Evolutionary conservation across 2,888 invertebrate species (phyloP).

Genomic region (Fabriciana adippe): DNA sequence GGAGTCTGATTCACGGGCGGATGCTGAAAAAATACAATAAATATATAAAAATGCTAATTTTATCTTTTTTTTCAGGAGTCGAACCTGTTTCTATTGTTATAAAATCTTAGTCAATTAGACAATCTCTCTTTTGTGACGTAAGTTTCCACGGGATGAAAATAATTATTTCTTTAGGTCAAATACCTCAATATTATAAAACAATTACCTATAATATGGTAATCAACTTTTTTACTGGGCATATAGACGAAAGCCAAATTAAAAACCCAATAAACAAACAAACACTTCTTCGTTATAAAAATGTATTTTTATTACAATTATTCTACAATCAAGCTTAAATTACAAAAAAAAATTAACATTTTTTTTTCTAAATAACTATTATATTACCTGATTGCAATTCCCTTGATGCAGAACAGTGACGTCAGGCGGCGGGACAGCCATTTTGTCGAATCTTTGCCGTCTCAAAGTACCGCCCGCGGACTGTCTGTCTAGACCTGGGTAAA

Average conservation of each 20-base stretch:
- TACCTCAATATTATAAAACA: too few relatives aligned
- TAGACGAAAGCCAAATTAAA: too few relatives aligned
- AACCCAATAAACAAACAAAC: too few relatives aligned
- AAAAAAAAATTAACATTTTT: not conserved
- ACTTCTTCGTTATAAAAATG: too few relatives aligned
- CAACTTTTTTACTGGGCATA: too few relatives aligned
- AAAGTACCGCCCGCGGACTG: constrained; percentile 74
- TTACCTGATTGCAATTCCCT: constrained; percentile 74
- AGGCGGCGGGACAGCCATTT: constrained; percentile 74
- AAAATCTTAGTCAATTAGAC: too few relatives aligned
- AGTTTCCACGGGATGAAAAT: too few relatives aligned
- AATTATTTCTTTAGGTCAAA: too few relatives aligned
- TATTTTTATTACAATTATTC: too few relatives aligned
- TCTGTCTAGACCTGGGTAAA: constrained; percentile 54
- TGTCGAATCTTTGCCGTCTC: constrained; percentile 69
- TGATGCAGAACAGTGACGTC: constrained; percentile 80
- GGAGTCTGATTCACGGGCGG: constrained; percentile 63
- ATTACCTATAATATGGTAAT: too few relatives aligned
- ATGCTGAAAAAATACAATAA: constrained; percentile 62
- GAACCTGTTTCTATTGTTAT: too few relatives aligned
- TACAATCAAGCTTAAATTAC: not conserved
- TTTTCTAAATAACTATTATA: not conserved
- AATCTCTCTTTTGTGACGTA: too few relatives aligned
- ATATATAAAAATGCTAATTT: not conserved
- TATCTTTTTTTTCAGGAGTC: not conserved